Evolutionary conservation across 1,140 invertebrate species (phyloP), one percentile per base, ranked within the genome.

Genomic region (Battus philenor): DNA sequence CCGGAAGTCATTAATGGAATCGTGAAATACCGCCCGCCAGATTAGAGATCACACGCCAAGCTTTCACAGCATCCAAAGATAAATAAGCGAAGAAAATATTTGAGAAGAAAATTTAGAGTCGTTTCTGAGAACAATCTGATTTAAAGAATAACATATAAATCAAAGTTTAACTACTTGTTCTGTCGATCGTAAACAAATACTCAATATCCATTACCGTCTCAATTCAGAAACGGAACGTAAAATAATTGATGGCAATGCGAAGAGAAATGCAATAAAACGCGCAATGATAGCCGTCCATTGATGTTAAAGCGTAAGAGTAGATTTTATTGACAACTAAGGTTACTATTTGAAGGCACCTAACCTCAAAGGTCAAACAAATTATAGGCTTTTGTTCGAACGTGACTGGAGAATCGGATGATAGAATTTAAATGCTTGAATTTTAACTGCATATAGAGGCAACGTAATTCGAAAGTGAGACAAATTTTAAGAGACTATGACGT

Each of bases 1-100:
- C 47, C 33, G 15, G 45, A 41, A 47, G 41, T 58, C 52, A 50
- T 54, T 53, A 53, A 50, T n/a, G n/a, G n/a, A n/a, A n/a, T n/a
- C n/a, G n/a, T n/a, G n/a, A n/a, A n/a, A n/a, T n/a, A n/a, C n/a
- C n/a, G n/a, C n/a, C n/a, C n/a, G n/a, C n/a, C n/a, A n/a, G n/a
- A n/a, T n/a, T n/a, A n/a, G n/a, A n/a, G n/a, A n/a, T n/a, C n/a
- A n/a, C n/a, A n/a, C n/a, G n/a, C n/a, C n/a, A n/a, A n/a, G n/a
- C n/a, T n/a, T n/a, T n/a, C n/a, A n/a, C n/a, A n/a, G n/a, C n/a
- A n/a, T n/a, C n/a, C n/a, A n/a, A n/a, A n/a, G n/a, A n/a, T n/a
- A n/a, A n/a, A n/a, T n/a, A n/a, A n/a, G n/a, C n/a, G n/a, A n/a
- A n/a, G n/a, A n/a, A n/a, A n/a, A n/a, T n/a, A n/a, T n/a, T n/a